Evolutionary conservation across 2,888 invertebrate species (phyloP).

Genomic region (Cynaeus angustus): DNA sequence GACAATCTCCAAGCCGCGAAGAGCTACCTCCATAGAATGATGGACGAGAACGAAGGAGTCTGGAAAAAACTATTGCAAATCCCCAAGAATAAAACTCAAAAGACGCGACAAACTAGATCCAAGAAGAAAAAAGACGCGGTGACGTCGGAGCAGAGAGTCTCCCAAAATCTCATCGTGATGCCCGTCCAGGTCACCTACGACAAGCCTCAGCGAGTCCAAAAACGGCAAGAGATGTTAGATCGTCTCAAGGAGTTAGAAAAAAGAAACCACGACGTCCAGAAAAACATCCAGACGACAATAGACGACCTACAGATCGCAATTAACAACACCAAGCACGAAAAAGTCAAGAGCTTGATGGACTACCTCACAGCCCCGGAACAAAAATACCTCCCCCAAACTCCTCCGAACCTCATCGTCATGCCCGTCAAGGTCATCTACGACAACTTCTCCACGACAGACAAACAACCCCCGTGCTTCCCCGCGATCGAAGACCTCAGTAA

Average conservation of each 20-base stretch:
- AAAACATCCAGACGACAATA: constrained; percentile 63
- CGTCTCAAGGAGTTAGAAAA: constrained; percentile 55
- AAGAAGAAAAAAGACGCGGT: not conserved
- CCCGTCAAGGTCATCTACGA: constrained; percentile 62
- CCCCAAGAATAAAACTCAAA: constrained; percentile 2
- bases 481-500: no score
- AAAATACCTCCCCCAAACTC: constrained; percentile 15
- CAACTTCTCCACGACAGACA: constrained; percentile 48
- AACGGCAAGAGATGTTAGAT: constrained; percentile 52
- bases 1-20: constrained; percentile 42
- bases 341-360: constrained; percentile 41
- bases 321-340: no score
- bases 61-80: constrained; percentile 59
- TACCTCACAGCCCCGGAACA: constrained; percentile 29
- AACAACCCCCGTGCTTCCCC: constrained; percentile 3
- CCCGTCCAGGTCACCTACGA: constrained; percentile 62
- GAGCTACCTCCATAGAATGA: constrained; percentile 43
- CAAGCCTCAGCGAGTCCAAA: constrained; percentile 47
- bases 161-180: constrained; percentile 59
- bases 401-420: constrained; percentile 58
- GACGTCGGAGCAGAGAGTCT: not conserved
- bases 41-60: constrained; percentile 52
- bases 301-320: constrained; percentile 61
- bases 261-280: constrained; percentile 58
- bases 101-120: constrained; percentile 3